Base-by-base conservation (phyloP, 1,140 invertebrate species). In the Drosophila aff. region DNA sequence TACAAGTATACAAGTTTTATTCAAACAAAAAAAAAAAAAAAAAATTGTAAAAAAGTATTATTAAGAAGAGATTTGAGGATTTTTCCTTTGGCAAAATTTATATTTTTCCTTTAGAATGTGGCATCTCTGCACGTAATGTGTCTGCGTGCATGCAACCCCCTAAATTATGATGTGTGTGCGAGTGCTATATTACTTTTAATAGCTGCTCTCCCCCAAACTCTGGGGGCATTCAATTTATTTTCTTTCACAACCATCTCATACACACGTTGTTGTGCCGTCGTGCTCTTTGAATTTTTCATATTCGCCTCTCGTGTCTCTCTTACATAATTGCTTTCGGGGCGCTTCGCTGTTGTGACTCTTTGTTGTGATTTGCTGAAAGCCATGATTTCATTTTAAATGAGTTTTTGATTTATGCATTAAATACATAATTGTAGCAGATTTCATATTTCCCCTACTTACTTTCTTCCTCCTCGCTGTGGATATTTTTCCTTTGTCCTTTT, bases 321-420 rank as follows among this genome's bases (percentile, higher is more conserved):
- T 31, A 83, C 41, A 82, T 87, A 86, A 86, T 86, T 86, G 82
- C 82, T 87, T 87, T 80, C 66, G 46, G 71, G 47, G 62, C 41
- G 23, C 67, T 79, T 52, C 23, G 67, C 75, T 49, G 66, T 40
- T 82, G 63, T 38, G 58, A 83, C 72, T 89, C 79, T 82, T 80
- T 87, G 79, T 87, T 81, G 65, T 76, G 83, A 87, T 87, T 84
- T 84, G 85, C 78, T 90, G 84, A 89, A 90, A 81, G 75, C 81
- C 75, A 83, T 79, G 84, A 89, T 90, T 89, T 89, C 77, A 90
- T 89, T 89, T 89, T 89, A 90, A 89, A 89, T 89, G 84, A 89
- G 84, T 89, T 89, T 89, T 89, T 89, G 84, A 89, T 89, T 89
- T 89, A 89, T 89, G 84, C 84, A 90, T 89, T 89, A 89, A 89